These are phyloP conservation scores for Gallirallus australis DNA, from an alignment of 2,797 vertebrate genomes.

Conservation along the genomic window DNA sequence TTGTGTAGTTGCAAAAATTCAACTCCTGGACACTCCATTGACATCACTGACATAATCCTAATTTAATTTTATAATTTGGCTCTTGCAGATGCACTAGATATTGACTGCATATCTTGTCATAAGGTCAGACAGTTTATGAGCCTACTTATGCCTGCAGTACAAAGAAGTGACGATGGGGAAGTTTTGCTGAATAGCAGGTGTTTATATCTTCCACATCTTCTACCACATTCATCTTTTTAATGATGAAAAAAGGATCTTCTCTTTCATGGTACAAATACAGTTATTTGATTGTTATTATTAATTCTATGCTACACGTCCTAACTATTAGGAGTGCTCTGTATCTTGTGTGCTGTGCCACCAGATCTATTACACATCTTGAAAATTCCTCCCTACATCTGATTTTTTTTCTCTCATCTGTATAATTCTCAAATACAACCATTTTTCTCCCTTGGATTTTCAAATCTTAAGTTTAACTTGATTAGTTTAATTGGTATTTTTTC, in stretches of 20 bases:
- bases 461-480: conserved; percentile 6
- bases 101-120: not conserved
- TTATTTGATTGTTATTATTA: not conserved
- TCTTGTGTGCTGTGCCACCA: not conserved
- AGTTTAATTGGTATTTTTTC: not conserved
- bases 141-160: not conserved
- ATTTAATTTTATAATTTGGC: not conserved
- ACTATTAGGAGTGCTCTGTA: not conserved
- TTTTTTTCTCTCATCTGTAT: not conserved
- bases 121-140: not conserved
- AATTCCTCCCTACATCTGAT: not conserved
- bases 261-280: not conserved
- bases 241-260: not conserved
- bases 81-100: not conserved
- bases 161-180: not conserved
- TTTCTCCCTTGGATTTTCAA: not conserved
- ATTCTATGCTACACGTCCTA: not conserved
- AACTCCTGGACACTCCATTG: not conserved
- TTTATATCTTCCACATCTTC: not conserved
- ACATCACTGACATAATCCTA: not conserved
- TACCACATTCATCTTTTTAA: not conserved
- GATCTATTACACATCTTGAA: not conserved
- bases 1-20: not conserved
- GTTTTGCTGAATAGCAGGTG: not conserved
- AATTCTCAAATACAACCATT: not conserved